Percentiles rank a stretch among this genome's conserved stretches.
phyloP scores from a whole-genome alignment of 1,140 invertebrate species.

The Drosophila lowei region DNA sequence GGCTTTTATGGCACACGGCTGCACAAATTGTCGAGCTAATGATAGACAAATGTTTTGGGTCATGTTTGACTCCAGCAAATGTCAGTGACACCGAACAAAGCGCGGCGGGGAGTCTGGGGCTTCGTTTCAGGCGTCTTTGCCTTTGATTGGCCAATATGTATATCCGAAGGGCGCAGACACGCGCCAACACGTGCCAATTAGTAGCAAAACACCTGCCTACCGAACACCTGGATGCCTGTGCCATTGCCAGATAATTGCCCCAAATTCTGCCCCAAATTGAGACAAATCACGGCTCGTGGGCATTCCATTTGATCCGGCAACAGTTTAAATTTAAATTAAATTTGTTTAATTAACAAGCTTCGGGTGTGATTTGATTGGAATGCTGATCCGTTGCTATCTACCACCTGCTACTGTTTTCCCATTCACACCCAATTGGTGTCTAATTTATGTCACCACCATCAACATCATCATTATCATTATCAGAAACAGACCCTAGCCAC shows the following conservation, averaged over 20 bases:
- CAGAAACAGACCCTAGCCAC: too few relatives aligned
- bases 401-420: slow-evolving; percentile 1
- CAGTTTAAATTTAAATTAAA: slow-evolving; percentile 62
- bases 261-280: slow-evolving; percentile 44
- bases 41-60: slow-evolving; percentile 68
- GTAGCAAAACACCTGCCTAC: slow-evolving; percentile 40
- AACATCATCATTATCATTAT: not conserved
- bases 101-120: not conserved
- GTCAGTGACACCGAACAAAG: slow-evolving; percentile 42
- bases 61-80: slow-evolving; percentile 45
- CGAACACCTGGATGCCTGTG: slow-evolving; percentile 1
- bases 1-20: slow-evolving; percentile 20
- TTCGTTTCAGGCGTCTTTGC: slow-evolving; percentile 2
- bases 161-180: slow-evolving; percentile 24
- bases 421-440: slow-evolving; percentile 39
- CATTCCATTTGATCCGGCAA: slow-evolving; percentile 6
- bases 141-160: slow-evolving; percentile 36
- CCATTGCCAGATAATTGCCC: slow-evolving; percentile 33
- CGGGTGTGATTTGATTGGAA: slow-evolving; percentile 42
- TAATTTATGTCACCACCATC: slow-evolving; percentile 23
- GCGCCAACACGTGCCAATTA: slow-evolving; percentile 69
- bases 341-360: slow-evolving; percentile 54
- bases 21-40: slow-evolving; percentile 69
- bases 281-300: slow-evolving; percentile 25
- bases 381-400: not conserved